Conservation (phyloP, 2,797 vertebrate species). For the Chelmon rostratus region DNA sequence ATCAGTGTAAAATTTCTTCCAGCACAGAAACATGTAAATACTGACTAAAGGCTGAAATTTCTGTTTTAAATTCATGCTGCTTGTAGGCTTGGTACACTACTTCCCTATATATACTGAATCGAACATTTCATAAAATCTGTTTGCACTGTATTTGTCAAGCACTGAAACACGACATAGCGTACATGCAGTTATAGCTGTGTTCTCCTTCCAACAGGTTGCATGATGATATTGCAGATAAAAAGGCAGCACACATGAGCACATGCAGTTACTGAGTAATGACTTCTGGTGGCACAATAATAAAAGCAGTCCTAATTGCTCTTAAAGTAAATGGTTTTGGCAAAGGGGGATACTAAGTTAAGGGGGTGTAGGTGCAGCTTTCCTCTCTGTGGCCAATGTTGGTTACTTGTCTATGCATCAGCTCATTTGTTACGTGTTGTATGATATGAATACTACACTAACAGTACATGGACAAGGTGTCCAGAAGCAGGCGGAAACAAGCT, state of each 20-base stretch:
- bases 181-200: not conserved
- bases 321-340: constrained; percentile 22
- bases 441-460: constrained; percentile 29
- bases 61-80: not conserved
- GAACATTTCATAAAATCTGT: not conserved
- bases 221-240: constrained; percentile 14
- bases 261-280: not conserved
- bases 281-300: constrained; percentile 35
- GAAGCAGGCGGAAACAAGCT: constrained; percentile 23
- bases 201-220: not conserved
- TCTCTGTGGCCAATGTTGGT: constrained; percentile 20
- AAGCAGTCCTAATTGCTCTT: constrained; percentile 15
- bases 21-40: not conserved
- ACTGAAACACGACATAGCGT: not conserved
- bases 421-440: constrained; percentile 42
- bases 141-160: not conserved
- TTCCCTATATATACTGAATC: not conserved
- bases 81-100: not conserved
- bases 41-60: not conserved
- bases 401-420: constrained; percentile 36
- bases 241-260: not conserved
- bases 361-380: constrained; percentile 24
- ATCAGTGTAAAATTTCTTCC: not conserved
- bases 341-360: constrained; percentile 11
- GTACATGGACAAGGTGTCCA: constrained; percentile 13